Evolutionary conservation across 2,888 invertebrate species (phyloP), one percentile per base, ranked within the genome.

Genomic region (Cecidostiba fungosa): DNA sequence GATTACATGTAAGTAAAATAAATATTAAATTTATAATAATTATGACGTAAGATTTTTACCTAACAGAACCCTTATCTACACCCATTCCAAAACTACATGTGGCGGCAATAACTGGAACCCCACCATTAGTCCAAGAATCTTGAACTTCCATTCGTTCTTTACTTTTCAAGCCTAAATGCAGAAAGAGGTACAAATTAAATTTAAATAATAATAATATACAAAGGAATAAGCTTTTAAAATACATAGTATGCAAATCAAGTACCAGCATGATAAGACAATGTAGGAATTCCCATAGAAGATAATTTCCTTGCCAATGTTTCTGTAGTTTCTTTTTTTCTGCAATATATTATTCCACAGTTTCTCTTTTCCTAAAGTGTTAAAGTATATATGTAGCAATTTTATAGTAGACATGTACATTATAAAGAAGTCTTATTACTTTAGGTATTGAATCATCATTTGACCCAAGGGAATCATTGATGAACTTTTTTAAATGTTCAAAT

Each of bases 51-150:
- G 29, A 23, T 62, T 66, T 89, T 90, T 89, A 96, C 96, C 97
- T 95, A 19, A 99, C 99, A 83, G 97, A 96, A 3, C 97, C 96
- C 93, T 99, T 99, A 93, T 99, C 99, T 3, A 99, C 98, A 74
- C 99, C 99, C 99, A 99, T 99, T 62, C 99, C 99, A 94, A 99
- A 99, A 91, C 99, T 99, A 85, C 99, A 97, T 0, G 99, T 99
- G 5, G 99, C 99, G 88, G 97, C 97, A 88, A 99, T 99, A 43
- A 99, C 97, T 2, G 97, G 96, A 89, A 96, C 96, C 88, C 96
- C 96, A 0, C 99, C 99, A 54, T 94, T 94, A 94, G 98, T 98
- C 99, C 99, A 99, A 88, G 96, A 96, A 92, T 97, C 97, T 94
- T 99, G 99, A 59, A 97, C 96, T 76, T 95, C 94, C 79, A 96